Conservation (phyloP, 35 echinoderm and acorn worm genomes). For the Heliocidaris erythrogramma region DNA sequence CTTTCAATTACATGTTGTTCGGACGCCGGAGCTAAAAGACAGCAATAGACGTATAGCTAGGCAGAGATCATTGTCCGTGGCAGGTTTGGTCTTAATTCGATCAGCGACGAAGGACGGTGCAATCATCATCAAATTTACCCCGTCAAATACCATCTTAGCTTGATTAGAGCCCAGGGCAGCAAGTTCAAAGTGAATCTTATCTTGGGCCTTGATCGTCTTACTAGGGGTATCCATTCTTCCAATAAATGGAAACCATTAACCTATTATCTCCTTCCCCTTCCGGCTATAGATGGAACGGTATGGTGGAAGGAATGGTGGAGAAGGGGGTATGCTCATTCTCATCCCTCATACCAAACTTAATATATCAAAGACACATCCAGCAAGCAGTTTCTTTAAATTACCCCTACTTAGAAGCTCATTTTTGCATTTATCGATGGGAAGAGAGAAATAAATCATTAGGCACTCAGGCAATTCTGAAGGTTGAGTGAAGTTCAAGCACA, state of each 20-base stretch:
- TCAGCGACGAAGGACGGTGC: conserved; percentile 25
- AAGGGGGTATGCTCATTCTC: neutral
- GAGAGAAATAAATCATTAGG: conserved; percentile 11
- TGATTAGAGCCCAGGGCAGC: conserved; percentile 46
- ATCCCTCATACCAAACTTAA: neutral
- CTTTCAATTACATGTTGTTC: neutral
- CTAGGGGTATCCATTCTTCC: conserved; percentile 17
- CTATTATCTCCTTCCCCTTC: conserved; percentile 49
- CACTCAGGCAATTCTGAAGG: neutral
- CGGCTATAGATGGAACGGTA: neutral
- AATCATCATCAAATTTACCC: conserved; percentile 42
- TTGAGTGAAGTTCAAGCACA: neutral
- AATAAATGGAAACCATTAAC: conserved; percentile 46
- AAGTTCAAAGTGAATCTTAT: conserved; percentile 12
- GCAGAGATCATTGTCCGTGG: conserved; percentile 38
- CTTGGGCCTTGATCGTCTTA: neutral
- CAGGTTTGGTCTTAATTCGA: conserved; percentile 40
- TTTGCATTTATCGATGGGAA: neutral
- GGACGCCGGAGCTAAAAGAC: neutral
- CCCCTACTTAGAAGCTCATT: neutral
- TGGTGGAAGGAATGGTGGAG: conserved; percentile 7
- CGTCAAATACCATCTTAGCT: conserved; percentile 38
- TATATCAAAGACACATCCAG: neutral
- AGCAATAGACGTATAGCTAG: neutral
- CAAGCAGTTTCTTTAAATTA: conserved; percentile 16